phyloP scores from a whole-genome alignment of 2,888 invertebrate genomes.

The Synergus japonicus region DNA sequence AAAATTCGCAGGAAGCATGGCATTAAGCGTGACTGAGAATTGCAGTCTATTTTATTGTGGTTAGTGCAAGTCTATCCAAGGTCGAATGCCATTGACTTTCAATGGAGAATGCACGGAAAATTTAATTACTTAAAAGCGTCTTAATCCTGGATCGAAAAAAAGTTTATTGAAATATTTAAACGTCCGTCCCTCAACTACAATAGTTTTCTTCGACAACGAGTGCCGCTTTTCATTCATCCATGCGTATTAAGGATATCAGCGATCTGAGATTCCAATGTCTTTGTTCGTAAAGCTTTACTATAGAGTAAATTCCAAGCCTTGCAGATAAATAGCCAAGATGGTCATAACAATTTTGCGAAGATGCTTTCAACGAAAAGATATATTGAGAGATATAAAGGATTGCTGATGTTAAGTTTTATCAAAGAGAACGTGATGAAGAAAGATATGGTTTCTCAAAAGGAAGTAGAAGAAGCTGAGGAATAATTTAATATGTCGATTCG shows the following conservation, averaged over 20 bases:
- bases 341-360: neutral
- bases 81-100: slow-evolving; percentile 5
- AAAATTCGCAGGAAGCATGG: slow-evolving; percentile 41
- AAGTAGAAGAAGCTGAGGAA: too few species aligned
- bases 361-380: neutral
- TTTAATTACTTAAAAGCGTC: too few species aligned
- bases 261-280: slow-evolving; percentile 20
- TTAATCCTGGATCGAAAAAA: too few species aligned
- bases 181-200: neutral
- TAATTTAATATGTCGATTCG: too few species aligned
- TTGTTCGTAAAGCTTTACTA: neutral
- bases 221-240: slow-evolving; percentile 34
- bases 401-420: neutral
- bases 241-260: slow-evolving; percentile 28
- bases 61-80: slow-evolving; percentile 40
- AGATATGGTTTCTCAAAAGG: too few species aligned
- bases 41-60: slow-evolving; percentile 53
- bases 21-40: slow-evolving; percentile 53
- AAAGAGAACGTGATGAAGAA: neutral
- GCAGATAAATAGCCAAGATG: neutral
- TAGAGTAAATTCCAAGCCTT: neutral
- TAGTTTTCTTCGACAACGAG: slow-evolving; percentile 25
- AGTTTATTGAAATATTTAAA: too few species aligned
- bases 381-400: neutral
- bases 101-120: too few species aligned